Conservation (phyloP, 2,888 invertebrate genomes). For the Microplitis deprimator region DNA sequence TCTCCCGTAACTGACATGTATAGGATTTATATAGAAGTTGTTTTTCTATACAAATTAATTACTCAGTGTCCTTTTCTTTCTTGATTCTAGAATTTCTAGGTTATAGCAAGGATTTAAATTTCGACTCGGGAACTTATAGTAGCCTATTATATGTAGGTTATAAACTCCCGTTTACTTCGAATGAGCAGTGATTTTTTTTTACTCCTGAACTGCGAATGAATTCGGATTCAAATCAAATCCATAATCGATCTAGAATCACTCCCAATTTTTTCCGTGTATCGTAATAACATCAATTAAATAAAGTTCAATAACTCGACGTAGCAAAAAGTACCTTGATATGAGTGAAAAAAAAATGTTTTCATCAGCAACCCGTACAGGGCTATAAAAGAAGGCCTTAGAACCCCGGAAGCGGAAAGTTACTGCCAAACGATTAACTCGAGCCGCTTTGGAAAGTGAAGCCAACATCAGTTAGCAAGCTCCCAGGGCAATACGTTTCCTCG, state of each 20-base stretch:
- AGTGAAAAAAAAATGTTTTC: neutral
- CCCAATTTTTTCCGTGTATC: neutral
- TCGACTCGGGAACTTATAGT: neutral
- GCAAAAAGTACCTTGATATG: neutral
- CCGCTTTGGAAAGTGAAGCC: conserved; percentile 15
- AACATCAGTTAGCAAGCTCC: conserved; percentile 10
- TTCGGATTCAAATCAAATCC: too few relatives aligned
- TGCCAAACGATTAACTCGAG: conserved; percentile 40
- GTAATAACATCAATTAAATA: neutral
- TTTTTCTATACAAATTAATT: too few relatives aligned
- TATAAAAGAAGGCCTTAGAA: conserved; percentile 4
- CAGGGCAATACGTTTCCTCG: conserved; percentile 54
- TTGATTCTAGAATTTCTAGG: too few relatives aligned
- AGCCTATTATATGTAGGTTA: too few relatives aligned
- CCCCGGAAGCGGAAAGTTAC: conserved; percentile 29
- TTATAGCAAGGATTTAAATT: neutral
- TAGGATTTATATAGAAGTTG: too few relatives aligned
- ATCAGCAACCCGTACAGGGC: neutral
- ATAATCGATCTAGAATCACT: too few relatives aligned
- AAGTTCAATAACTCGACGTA: neutral
- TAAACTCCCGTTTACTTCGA: too few relatives aligned
- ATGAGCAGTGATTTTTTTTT: too few relatives aligned
- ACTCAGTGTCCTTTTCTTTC: too few relatives aligned
- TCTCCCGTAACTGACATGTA: too few relatives aligned
- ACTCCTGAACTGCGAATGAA: too few relatives aligned